Evolutionary conservation across 2,797 vertebrate genomes (phyloP).

Genomic region (Rhincodon typus): DNA sequence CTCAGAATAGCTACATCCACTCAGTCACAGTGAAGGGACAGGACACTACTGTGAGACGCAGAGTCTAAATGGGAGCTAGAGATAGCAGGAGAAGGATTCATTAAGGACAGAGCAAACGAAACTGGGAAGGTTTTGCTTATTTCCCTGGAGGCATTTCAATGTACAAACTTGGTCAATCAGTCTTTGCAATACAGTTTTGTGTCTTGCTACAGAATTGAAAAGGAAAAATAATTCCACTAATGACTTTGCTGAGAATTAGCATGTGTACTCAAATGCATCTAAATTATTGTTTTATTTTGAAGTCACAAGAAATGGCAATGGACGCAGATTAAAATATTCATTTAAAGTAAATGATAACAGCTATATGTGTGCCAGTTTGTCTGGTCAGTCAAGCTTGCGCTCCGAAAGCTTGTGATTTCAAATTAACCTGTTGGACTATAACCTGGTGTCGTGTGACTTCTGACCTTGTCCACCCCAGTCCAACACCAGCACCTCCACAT

Average conservation of each 20-base stretch:
- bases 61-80: neutral
- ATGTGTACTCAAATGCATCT: neutral
- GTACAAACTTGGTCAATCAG: constrained; percentile 15
- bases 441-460: too few relatives aligned
- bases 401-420: too few relatives aligned
- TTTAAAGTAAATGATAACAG: neutral
- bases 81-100: neutral
- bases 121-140: neutral
- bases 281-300: neutral
- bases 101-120: neutral
- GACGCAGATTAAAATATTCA: neutral
- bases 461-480: too few relatives aligned
- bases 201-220: neutral
- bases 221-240: constrained; percentile 10
- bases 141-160: neutral
- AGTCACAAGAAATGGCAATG: neutral
- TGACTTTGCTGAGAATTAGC: neutral
- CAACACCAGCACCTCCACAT: too few relatives aligned
- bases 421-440: too few relatives aligned
- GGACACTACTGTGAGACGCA: neutral
- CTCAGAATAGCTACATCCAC: neutral
- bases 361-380: neutral
- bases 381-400: neutral
- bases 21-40: neutral
- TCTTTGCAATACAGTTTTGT: neutral